These are phyloP conservation scores for Ypsolopha sequella DNA, from an alignment of 2,888 invertebrate species.

Conservation along the genomic window DNA sequence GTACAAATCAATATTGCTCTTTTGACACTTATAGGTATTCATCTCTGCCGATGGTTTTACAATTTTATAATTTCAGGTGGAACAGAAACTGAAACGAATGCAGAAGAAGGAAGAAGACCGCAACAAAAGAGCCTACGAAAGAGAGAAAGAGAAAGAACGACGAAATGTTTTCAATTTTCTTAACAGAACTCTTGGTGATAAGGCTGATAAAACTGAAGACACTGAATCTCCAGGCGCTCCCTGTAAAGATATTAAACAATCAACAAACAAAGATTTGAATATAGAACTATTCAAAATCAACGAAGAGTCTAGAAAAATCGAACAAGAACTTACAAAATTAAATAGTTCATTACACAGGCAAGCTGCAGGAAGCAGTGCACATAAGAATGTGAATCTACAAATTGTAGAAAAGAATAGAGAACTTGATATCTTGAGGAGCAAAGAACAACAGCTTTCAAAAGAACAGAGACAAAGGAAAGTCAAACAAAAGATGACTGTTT, in stretches of 20 bases:
- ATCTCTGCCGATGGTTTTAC: too few relatives aligned
- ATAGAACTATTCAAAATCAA: constrained; percentile 80
- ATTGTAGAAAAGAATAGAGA: constrained; percentile 73
- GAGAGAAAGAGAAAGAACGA: constrained; percentile 70
- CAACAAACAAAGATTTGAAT: constrained; percentile 76
- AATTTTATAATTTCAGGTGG: constrained; percentile 43
- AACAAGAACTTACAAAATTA: constrained; percentile 75
- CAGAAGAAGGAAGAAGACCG: constrained; percentile 75
- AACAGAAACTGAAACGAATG: constrained; percentile 75
- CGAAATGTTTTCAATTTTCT: constrained; percentile 83
- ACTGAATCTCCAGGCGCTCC: constrained; percentile 13
- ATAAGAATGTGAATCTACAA: constrained; percentile 73
- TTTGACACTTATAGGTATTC: too few relatives aligned
- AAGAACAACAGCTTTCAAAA: constrained; percentile 73
- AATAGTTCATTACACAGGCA: constrained; percentile 76
- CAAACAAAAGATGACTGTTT: constrained; percentile 81
- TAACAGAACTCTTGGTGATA: constrained; percentile 72
- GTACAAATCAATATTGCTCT: too few relatives aligned
- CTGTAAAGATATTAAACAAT: constrained; percentile 50
- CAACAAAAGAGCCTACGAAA: constrained; percentile 74
- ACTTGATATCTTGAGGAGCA: constrained; percentile 67
- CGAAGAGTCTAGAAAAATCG: constrained; percentile 77
- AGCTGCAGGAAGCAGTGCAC: constrained; percentile 68
- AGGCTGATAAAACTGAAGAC: constrained; percentile 16
- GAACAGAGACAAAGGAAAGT: constrained; percentile 81